Percentiles rank a stretch among this genome's conserved stretches.
Evolutionary conservation across 2,888 invertebrate species (phyloP).

Genomic region (Netelia inedita): DNA sequence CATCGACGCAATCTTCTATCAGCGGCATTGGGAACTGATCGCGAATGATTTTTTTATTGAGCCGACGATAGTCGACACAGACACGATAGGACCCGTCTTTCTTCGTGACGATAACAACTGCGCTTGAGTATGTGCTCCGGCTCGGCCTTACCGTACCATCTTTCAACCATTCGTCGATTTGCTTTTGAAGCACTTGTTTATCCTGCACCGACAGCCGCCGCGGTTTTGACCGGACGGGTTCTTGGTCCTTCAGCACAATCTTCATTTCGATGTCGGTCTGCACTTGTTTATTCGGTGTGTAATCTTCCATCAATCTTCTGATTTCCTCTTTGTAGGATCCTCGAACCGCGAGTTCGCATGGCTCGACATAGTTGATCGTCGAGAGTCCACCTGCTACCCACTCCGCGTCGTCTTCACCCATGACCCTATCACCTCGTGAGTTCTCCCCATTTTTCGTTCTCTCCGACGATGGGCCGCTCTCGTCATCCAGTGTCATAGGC

Average conservation of each 20-base stretch:
- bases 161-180: slow-evolving; percentile 72
- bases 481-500: too few relatives aligned
- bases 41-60: slow-evolving; percentile 67
- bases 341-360: not conserved
- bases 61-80: slow-evolving; percentile 71
- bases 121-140: slow-evolving; percentile 67
- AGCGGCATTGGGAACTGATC: slow-evolving; percentile 51
- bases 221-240: slow-evolving; percentile 60
- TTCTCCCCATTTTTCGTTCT: too few relatives aligned
- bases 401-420: not conserved
- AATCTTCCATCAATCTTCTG: slow-evolving; percentile 44
- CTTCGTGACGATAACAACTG: slow-evolving; percentile 69
- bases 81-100: slow-evolving; percentile 70
- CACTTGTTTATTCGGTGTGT: slow-evolving; percentile 51
- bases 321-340: slow-evolving; percentile 5
- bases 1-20: not conserved
- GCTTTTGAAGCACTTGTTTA: slow-evolving; percentile 63
- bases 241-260: slow-evolving; percentile 62
- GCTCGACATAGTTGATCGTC: slow-evolving; percentile 26
- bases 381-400: too few relatives aligned
- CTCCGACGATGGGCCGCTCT: too few relatives aligned
- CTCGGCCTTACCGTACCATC: slow-evolving; percentile 66
- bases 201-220: slow-evolving; percentile 58
- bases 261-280: slow-evolving; percentile 61
- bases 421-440: too few relatives aligned